Base-by-base conservation (phyloP, 2,888 invertebrate genomes). In the Tenthredo scrophulariae region DNA sequence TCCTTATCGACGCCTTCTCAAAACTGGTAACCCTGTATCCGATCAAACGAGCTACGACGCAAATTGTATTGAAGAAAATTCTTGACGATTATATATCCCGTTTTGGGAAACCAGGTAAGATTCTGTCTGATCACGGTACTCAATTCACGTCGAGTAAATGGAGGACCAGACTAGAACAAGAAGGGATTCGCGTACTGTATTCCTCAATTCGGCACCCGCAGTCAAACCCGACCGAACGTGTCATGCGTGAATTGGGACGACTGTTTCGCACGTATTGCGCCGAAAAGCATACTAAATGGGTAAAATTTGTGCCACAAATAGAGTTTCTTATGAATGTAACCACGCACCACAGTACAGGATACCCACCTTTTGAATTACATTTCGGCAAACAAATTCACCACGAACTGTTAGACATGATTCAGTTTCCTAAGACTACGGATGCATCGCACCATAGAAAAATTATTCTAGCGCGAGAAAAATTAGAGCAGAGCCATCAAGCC, bases 201-300 rank as follows among this genome's bases (percentile, higher is more conserved):
- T 85, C 85, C 4, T 86, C 87, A 0, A 86, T 88, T 10, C 67
- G 88, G 18, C 87, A 89, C 43, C 88, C 87, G 5, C 86, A 88
- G 62, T 85, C 85, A 0, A 88, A 89, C 22, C 87, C 87, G 0
- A 84, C 85, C 4, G 88, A 89, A 72, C 46, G 88, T 15, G 86
- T 87, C 0, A 87, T 88, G 87, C 54, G 86, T 0, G 88, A 88
- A 67, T 13, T 88, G 5, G 88, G 87, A 0, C 43, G 86, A 1
- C 18, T 87, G 0, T 88, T 87, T 84, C 40, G 88, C n/a, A 88
- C 87, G 1, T 85, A 86, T 10, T 84, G 85, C 67, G 22, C 85
- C 0, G 85, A 86, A 18, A 50, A 62, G 29, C 87, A 88, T 58
- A 87, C 87, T 5, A 62, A 67, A 6, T 88, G 87, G 87, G 85